Percentiles rank a stretch among this genome's conserved stretches.
Conservation (phyloP, 1,140 invertebrate genomes). For the Magallana gigas region DNA sequence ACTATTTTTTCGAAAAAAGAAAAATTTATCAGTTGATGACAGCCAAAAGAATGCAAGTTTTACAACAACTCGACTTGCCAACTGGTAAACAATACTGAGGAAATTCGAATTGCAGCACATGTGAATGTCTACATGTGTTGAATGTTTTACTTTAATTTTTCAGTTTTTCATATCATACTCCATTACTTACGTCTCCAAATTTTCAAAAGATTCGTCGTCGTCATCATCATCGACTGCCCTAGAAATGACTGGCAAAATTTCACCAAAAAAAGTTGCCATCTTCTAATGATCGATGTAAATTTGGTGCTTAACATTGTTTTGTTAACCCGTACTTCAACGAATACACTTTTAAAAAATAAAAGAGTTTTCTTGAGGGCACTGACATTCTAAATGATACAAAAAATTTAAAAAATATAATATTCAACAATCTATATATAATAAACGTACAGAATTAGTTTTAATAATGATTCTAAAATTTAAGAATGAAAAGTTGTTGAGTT, state of each 20-base stretch:
- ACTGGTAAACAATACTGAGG: too few species aligned
- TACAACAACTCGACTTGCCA: too few species aligned
- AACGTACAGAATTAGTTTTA: not conserved
- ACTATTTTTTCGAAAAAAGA: too few species aligned
- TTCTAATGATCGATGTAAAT: constrained; percentile 46
- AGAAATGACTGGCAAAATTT: constrained; percentile 74
- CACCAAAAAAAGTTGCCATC: constrained; percentile 77
- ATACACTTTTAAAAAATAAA: too few species aligned
- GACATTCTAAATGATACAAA: not conserved
- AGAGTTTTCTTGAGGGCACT: too few species aligned
- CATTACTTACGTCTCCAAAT: constrained; percentile 22
- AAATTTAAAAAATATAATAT: not conserved
- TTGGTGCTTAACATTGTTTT: not conserved
- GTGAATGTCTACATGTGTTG: not conserved
- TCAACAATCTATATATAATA: too few species aligned
- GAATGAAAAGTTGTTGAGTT: not conserved
- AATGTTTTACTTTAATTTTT: not conserved
- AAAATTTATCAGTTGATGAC: too few species aligned
- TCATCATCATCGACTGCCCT: constrained; percentile 76
- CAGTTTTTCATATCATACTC: not conserved
- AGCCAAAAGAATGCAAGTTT: too few species aligned
- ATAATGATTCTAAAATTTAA: too few species aligned
- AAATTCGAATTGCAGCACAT: not conserved
- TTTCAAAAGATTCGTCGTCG: constrained; percentile 68
- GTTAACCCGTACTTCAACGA: not conserved